Evolutionary conservation across 2,113 vertebrate genomes (phyloP), one percentile per base, ranked within the genome.

Genomic region (Ciconia stormi): DNA sequence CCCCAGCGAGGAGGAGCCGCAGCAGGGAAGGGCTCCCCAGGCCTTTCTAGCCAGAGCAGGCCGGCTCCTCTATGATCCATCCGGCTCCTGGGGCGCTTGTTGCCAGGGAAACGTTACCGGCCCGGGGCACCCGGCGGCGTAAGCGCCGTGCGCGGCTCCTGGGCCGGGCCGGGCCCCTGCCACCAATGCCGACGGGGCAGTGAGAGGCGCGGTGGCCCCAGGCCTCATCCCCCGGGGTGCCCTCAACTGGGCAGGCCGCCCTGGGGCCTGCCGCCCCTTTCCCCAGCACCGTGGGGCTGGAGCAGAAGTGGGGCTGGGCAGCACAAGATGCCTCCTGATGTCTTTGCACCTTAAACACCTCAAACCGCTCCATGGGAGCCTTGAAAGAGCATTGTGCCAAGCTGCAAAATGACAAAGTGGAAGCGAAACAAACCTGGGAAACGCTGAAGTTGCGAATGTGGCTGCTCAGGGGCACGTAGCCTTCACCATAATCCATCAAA

Each of bases 1-100:
- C 78, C 61, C 3, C 56, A 3, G 9, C 4, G 9, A 4, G 0
- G 3, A 0, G 5, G 9, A 1, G 20, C 53, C 16, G 1, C 30
- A 9, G 42, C 13, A 1, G 27, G 15, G n/a, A 6, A 4, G 13
- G 9, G 20, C 52, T 19, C 22, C 21, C 2, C 1, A 5, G 20
- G 32, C 22, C 38, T 4, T 20, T 71, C 56, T 59, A 47, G 55
- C 8, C 52, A 4, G 20, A 20, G 13, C 8, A 1, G 30, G 8
- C 2, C 0, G 10, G 2, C 36, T 19, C 2, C 71, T 69, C 47
- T 55, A 10, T 47, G 93, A 11, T 42, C n/a, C 2, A 1, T 0
- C 23, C 23, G 30, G 34, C 5, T 3, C 1, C 40, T 13, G 9
- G 11, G 22, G 34, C 9, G 32, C 62, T 61, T 2, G 61, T 88